Evolutionary conservation across 2,797 vertebrate species (phyloP).

Genomic region (Sylvilagus floridanus): DNA sequence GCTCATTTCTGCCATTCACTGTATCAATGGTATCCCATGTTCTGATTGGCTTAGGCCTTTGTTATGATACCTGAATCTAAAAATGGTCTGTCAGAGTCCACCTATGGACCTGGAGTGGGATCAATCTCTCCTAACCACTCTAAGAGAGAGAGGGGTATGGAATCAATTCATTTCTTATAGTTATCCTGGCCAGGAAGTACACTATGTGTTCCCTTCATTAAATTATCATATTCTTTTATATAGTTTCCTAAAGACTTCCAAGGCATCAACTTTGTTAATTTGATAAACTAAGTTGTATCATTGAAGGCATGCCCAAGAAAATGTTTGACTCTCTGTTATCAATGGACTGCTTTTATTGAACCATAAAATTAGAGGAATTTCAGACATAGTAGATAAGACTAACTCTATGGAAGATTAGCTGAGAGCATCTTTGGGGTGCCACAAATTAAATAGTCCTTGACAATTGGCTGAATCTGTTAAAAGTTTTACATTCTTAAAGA

Average conservation of each 20-base stretch:
- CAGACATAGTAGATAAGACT: constrained; percentile 18
- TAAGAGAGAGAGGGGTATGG: neutral
- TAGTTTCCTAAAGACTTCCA: constrained; percentile 36
- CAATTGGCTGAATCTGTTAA: neutral
- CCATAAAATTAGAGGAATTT: constrained; percentile 53
- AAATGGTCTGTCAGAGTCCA: neutral
- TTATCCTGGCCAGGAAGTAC: neutral
- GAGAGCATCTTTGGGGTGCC: neutral
- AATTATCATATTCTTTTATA: constrained; percentile 40
- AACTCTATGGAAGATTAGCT: neutral
- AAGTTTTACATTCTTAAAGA: constrained; percentile 41
- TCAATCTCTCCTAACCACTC: neutral
- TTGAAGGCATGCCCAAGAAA: neutral
- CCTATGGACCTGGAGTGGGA: neutral
- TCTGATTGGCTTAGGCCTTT: neutral
- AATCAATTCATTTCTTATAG: neutral
- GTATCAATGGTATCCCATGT: neutral
- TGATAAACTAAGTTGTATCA: constrained; percentile 20
- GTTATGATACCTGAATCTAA: neutral
- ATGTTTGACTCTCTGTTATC: neutral
- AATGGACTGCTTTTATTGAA: constrained; percentile 24
- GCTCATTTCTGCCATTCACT: neutral
- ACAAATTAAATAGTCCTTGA: constrained; percentile 57
- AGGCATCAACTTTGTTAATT: constrained; percentile 47
- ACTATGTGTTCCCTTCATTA: neutral